These are phyloP conservation scores for Corythaeola cristata DNA, from an alignment of 2,113 vertebrate genomes.

Conservation along the genomic window DNA sequence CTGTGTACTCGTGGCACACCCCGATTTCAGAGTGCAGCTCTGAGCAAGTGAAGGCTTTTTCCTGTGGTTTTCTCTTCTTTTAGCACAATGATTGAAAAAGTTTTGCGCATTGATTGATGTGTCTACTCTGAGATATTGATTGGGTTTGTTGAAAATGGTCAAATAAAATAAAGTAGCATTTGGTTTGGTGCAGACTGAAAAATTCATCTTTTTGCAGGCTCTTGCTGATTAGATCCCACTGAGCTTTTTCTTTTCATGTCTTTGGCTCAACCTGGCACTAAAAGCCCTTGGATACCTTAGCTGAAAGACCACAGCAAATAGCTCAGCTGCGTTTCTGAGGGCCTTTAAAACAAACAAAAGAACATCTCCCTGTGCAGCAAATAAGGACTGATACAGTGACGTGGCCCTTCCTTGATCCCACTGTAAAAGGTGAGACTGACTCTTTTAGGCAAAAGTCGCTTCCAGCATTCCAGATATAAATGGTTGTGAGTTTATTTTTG, in stretches of 20 bases:
- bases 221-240: neutral
- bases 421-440: accelerated
- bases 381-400: neutral
- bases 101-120: constrained; percentile 22
- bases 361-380: neutral
- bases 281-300: neutral
- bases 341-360: neutral
- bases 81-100: neutral
- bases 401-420: neutral
- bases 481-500: neutral
- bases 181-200: constrained; percentile 7
- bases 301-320: neutral
- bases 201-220: constrained; percentile 39
- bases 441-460: neutral
- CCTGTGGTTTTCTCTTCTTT: neutral
- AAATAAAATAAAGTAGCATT: constrained; percentile 42
- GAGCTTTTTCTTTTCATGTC: neutral
- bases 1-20: neutral
- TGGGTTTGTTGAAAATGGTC: constrained; percentile 26
- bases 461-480: neutral
- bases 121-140: constrained; percentile 32
- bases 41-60: neutral
- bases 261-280: neutral
- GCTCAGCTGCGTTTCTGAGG: neutral
- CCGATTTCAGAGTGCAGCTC: neutral